Conservation (phyloP, 2,113 vertebrate genomes). For the Dasyornis broadbenti region DNA sequence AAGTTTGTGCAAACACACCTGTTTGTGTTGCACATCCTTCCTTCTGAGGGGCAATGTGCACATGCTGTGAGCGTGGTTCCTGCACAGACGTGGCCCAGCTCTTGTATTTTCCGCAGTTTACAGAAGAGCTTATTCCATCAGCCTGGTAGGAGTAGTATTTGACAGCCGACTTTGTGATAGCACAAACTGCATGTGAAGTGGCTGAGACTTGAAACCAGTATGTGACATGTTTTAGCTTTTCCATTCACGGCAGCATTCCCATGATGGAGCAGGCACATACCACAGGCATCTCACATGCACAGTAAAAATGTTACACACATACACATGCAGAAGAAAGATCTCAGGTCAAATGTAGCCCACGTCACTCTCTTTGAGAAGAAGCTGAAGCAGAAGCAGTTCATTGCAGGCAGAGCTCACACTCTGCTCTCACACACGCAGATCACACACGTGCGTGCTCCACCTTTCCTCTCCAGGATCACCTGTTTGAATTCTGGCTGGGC, state of each 20-base stretch:
- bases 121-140: neutral
- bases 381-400: neutral
- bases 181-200: neutral
- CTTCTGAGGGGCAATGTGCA: neutral
- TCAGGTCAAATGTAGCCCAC: neutral
- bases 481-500: neutral
- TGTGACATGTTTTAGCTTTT: neutral
- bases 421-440: neutral
- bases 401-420: neutral
- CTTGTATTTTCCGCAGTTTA: conserved; percentile 6
- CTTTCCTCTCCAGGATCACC: neutral
- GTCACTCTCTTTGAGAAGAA: neutral
- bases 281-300: accelerated
- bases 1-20: neutral
- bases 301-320: neutral
- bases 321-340: neutral
- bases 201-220: neutral
- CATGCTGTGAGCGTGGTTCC: neutral
- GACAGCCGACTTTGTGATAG: neutral
- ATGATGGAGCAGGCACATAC: neutral
- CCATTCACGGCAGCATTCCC: accelerated
- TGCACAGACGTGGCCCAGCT: neutral
- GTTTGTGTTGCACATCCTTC: neutral
- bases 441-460: accelerated
- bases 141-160: neutral